Conservation (phyloP, 2,888 invertebrate species). For the Seira sanloemensis region DNA sequence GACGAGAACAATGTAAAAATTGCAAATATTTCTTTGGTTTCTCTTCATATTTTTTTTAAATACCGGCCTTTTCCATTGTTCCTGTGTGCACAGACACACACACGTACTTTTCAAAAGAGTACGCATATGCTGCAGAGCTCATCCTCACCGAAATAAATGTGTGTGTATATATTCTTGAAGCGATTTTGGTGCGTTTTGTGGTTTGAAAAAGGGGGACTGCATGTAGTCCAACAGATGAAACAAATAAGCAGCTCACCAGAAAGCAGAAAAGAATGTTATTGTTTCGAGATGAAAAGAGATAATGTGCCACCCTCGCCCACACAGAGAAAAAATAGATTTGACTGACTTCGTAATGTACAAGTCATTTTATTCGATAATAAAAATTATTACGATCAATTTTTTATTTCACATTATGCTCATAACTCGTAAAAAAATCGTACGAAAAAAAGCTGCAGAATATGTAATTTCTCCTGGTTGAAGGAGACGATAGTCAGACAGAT, state of each 20-base stretch:
- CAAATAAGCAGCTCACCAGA: conserved; percentile 59
- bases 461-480: background rate
- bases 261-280: conserved; percentile 13
- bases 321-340: conserved; percentile 1
- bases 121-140: no score
- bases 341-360: conserved; percentile 8
- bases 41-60: background rate
- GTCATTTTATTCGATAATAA: conserved; percentile 3
- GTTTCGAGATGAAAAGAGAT: background rate
- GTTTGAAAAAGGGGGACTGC: background rate
- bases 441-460: background rate
- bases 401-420: background rate
- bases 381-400: background rate
- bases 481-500: background rate
- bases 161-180: no score
- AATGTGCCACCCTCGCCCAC: background rate
- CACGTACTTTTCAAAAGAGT: no score
- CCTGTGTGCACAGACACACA: background rate
- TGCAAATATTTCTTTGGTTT: conserved; percentile 28
- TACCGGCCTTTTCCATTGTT: conserved; percentile 1
- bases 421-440: background rate
- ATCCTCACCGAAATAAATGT: no score
- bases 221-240: conserved; percentile 41
- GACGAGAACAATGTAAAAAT: conserved; percentile 53
- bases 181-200: no score